Conservation (phyloP, 2,113 vertebrate species). For the Saguinus imperator region DNA sequence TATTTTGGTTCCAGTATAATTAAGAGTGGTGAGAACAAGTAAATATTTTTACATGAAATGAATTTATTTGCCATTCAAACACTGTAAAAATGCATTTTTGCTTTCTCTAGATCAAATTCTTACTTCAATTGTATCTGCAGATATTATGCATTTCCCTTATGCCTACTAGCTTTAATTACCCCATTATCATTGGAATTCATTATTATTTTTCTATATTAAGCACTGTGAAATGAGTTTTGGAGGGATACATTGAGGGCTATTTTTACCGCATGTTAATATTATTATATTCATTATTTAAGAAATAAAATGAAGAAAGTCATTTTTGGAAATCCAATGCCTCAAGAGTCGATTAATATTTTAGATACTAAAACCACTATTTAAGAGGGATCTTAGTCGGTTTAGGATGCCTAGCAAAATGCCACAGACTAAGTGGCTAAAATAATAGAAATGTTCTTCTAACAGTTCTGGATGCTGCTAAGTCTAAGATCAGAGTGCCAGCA, state of each 20-base stretch:
- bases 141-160: conserved; percentile 13
- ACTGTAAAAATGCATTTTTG: neutral
- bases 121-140: neutral
- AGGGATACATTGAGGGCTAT: neutral
- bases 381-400: neutral
- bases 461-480: neutral
- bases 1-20: neutral
- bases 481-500: neutral
- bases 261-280: conserved; percentile 50
- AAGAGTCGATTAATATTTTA: neutral
- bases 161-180: conserved; percentile 48
- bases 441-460: neutral
- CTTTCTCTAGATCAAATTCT: neutral
- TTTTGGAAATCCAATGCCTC: neutral
- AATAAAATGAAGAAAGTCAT: neutral
- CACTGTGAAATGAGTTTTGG: conserved; percentile 35
- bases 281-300: conserved; percentile 42
- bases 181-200: conserved; percentile 30
- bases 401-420: neutral
- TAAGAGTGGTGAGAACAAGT: neutral
- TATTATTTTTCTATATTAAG: conserved; percentile 49
- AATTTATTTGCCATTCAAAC: neutral
- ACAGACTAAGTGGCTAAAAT: neutral
- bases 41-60: neutral
- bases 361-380: neutral